Conservation (phyloP, 2,113 vertebrate genomes). For the Clarias gariepinus region DNA sequence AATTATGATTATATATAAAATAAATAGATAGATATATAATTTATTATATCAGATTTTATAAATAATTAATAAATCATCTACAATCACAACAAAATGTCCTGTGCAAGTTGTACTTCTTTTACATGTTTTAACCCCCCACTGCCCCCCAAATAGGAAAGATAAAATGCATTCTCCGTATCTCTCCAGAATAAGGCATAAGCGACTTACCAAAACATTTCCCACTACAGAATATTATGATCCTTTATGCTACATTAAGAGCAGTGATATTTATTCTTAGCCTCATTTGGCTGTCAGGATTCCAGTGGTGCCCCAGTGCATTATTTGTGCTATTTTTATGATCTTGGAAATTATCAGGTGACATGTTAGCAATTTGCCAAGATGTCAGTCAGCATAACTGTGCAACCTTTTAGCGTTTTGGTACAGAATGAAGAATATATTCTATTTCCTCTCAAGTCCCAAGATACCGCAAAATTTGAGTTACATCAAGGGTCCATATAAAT, state of each 20-base stretch:
- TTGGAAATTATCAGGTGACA: slow-evolving; percentile 18
- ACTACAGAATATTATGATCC: not conserved
- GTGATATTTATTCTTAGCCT: slow-evolving; percentile 5
- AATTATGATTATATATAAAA: too few relatives aligned
- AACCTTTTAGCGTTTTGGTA: slow-evolving; percentile 2
- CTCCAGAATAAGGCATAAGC: not conserved
- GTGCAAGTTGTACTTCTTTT: not conserved
- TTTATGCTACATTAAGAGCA: slow-evolving; percentile 17
- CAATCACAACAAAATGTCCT: not conserved
- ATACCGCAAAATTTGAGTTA: not conserved
- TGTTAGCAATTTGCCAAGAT: slow-evolving; percentile 8
- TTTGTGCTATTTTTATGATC: not conserved
- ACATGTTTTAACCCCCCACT: too few relatives aligned
- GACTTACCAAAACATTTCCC: not conserved
- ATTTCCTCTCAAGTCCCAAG: not conserved
- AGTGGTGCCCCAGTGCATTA: not conserved
- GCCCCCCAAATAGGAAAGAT: not conserved
- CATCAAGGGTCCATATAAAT: not conserved
- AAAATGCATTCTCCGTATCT: not conserved
- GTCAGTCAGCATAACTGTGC: not conserved
- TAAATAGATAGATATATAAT: too few relatives aligned
- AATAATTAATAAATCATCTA: too few relatives aligned
- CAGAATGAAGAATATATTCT: not conserved
- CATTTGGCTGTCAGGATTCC: not conserved
- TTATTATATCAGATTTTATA: too few relatives aligned